Evolutionary conservation across 2,888 invertebrate species (phyloP).

Genomic region (Acrobasis repandana): DNA sequence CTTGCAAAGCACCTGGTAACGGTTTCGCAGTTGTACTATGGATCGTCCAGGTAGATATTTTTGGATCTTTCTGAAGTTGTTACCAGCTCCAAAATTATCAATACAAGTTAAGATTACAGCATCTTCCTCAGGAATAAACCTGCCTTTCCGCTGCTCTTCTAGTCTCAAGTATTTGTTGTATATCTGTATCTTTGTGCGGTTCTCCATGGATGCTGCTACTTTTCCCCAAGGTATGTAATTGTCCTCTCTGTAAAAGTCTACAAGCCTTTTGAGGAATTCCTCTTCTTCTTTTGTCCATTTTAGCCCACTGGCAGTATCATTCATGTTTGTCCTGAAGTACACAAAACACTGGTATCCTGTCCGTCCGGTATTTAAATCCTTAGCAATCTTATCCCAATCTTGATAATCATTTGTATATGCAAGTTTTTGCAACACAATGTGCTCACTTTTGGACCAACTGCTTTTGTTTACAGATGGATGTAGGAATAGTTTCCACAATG

Average conservation of each 20-base stretch:
- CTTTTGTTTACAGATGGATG: constrained; percentile 85
- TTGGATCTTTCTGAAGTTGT: constrained; percentile 82
- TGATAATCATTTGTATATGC: constrained; percentile 67
- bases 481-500: constrained; percentile 88
- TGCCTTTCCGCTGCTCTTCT: constrained; percentile 77
- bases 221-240: constrained; percentile 89
- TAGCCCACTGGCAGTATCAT: constrained; percentile 47
- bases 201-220: constrained; percentile 84
- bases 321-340: constrained; percentile 82
- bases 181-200: constrained; percentile 85
- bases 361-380: constrained; percentile 79
- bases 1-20: constrained; percentile 80
- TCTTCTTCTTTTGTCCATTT: constrained; percentile 89
- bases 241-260: constrained; percentile 85
- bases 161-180: constrained; percentile 81
- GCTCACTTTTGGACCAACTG: constrained; percentile 58
- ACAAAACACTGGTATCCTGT: constrained; percentile 88
- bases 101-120: constrained; percentile 84
- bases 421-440: constrained; percentile 49
- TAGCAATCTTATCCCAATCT: constrained; percentile 87
- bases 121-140: constrained; percentile 87
- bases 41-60: constrained; percentile 85
- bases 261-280: constrained; percentile 81
- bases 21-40: constrained; percentile 82
- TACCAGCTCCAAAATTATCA: constrained; percentile 78